These are phyloP conservation scores for Daubentonia madagascariensis DNA, from an alignment of 2,113 vertebrate genomes.

Conservation along the genomic window DNA sequence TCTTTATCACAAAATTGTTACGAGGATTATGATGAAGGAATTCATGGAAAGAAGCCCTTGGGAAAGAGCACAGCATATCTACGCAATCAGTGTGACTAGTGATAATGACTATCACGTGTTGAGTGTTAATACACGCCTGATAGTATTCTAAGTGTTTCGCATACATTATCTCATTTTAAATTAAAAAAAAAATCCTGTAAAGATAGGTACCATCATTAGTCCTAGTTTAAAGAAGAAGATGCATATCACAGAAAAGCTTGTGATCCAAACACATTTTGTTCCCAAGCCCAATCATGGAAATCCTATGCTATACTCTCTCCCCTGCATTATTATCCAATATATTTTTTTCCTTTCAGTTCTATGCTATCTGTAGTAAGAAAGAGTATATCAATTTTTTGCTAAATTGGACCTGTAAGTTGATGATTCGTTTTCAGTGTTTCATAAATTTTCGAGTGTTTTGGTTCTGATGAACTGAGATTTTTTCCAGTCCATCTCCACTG, in stretches of 20 bases:
- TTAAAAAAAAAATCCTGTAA: background rate
- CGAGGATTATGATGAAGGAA: background rate
- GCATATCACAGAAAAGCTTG: background rate
- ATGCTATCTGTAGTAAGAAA: background rate
- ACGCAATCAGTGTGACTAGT: background rate
- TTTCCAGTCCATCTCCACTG: background rate
- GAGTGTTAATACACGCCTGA: background rate
- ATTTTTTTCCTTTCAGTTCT: background rate
- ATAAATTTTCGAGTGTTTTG: background rate
- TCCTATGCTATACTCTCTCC: background rate
- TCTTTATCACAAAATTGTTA: background rate
- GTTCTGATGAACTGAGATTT: background rate
- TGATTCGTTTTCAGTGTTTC: background rate
- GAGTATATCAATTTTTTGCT: background rate
- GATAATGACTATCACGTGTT: background rate
- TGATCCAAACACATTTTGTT: background rate
- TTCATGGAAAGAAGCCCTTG: background rate
- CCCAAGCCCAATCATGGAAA: background rate
- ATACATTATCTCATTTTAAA: background rate
- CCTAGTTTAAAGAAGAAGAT: background rate
- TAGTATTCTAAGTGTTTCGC: background rate
- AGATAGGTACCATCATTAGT: background rate
- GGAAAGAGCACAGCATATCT: background rate
- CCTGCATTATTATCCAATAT: background rate
- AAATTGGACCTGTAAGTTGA: background rate